phyloP scores from a whole-genome alignment of 2,113 vertebrate species.

The Lepisosteus oculatus region DNA sequence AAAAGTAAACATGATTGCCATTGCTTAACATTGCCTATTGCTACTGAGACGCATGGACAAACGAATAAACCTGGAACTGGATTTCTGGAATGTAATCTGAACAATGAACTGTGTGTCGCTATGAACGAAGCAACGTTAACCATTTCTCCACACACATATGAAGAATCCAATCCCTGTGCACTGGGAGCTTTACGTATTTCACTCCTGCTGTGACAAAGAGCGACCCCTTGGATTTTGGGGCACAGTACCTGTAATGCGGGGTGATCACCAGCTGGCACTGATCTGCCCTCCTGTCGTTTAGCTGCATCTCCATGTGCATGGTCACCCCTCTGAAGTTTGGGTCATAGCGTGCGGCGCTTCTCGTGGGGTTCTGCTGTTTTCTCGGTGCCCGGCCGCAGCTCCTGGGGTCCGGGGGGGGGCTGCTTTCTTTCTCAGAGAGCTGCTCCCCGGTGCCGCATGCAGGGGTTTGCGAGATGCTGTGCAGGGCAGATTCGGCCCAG shows the following conservation, averaged over 20 bases:
- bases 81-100: too few species aligned
- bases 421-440: not conserved
- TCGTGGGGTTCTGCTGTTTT: slow-evolving; percentile 70
- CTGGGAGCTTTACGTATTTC: too few species aligned
- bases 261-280: slow-evolving; percentile 70
- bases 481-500: not conserved
- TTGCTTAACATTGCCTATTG: too few species aligned
- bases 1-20: too few species aligned
- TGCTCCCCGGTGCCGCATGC: not conserved
- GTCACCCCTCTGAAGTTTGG: slow-evolving; percentile 72
- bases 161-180: too few species aligned
- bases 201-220: too few species aligned
- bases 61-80: too few species aligned
- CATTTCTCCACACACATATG: too few species aligned
- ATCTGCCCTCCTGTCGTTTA: slow-evolving; percentile 43
- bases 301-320: slow-evolving; percentile 67
- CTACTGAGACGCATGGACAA: too few species aligned
- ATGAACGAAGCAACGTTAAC: too few species aligned
- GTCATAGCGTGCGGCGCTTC: slow-evolving; percentile 64
- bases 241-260: slow-evolving; percentile 71
- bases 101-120: too few species aligned
- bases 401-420: not conserved
- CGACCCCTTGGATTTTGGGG: too few species aligned
- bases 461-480: not conserved
- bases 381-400: slow-evolving; percentile 51